A percentile compares a stretch with the other conserved stretches of the same genome.
Conservation (phyloP, 2,797 vertebrate genomes). For the Sebastes minor region DNA sequence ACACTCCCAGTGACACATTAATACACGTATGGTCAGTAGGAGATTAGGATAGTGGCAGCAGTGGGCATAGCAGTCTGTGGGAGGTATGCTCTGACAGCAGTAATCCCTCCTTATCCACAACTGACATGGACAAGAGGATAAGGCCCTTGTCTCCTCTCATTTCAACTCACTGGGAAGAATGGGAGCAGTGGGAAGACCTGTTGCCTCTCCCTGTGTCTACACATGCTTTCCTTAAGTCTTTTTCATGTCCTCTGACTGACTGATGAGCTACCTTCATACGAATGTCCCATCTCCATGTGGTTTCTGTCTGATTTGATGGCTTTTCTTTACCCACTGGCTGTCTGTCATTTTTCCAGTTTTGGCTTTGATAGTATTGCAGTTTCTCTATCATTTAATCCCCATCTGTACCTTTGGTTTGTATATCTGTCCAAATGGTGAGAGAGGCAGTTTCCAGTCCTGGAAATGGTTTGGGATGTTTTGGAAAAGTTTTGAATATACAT, state of each 20-base stretch:
- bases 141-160: slow-evolving; percentile 41
- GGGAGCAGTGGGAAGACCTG: slow-evolving; percentile 2
- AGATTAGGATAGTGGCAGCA: slow-evolving; percentile 43
- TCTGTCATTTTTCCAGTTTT: background rate
- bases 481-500: too few species aligned
- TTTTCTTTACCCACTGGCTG: background rate
- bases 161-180: slow-evolving; percentile 29
- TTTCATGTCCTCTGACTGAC: background rate
- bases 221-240: background rate
- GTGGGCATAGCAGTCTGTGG: slow-evolving; percentile 26
- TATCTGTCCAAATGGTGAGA: background rate
- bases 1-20: slow-evolving; percentile 36
- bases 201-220: background rate
- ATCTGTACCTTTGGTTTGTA: background rate
- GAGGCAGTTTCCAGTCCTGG: background rate
- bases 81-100: slow-evolving; percentile 46
- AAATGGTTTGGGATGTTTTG: too few species aligned
- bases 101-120: slow-evolving; percentile 64
- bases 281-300: background rate
- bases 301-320: slow-evolving; percentile 1
- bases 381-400: background rate
- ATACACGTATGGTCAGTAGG: slow-evolving; percentile 47
- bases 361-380: background rate
- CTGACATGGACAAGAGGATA: slow-evolving; percentile 55
- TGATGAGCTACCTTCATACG: background rate